Evolutionary conservation across 2,113 vertebrate species (phyloP).

Genomic region (Pseudorhombus dupliciocellatus): DNA sequence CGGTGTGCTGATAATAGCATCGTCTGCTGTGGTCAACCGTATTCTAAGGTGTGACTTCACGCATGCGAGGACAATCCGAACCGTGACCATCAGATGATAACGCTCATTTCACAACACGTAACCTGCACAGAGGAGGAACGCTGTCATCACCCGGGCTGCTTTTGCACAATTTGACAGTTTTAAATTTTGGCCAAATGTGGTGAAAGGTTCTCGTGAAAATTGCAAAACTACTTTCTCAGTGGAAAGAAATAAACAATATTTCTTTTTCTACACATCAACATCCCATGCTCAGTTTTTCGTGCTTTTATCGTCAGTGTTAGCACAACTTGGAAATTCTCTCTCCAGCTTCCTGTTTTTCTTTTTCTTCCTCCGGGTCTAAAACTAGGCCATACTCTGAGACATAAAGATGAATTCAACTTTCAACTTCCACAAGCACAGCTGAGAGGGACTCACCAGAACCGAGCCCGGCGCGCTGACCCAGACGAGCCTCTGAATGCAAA

Average conservation of each 20-base stretch:
- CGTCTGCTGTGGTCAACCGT: slow-evolving; percentile 31
- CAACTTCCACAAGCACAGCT: not conserved
- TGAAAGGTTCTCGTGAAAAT: not conserved
- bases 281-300: slow-evolving; percentile 14
- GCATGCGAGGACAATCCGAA: not conserved
- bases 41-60: slow-evolving; percentile 51
- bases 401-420: not conserved
- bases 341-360: slow-evolving; percentile 66
- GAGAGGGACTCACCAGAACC: slow-evolving; percentile 31
- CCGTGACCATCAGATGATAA: slow-evolving; percentile 22
- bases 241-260: not conserved
- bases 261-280: not conserved
- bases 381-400: not conserved
- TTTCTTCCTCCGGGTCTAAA: slow-evolving; percentile 15
- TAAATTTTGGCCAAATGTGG: not conserved
- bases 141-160: not conserved
- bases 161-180: not conserved
- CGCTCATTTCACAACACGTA: not conserved
- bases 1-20: slow-evolving; percentile 60
- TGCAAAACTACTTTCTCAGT: not conserved
- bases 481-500: slow-evolving; percentile 13
- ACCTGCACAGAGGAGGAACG: not conserved
- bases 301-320: slow-evolving; percentile 29
- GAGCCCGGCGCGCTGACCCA: not conserved
- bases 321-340: slow-evolving; percentile 38